Evolutionary conservation across 2,113 vertebrate species (phyloP).

Genomic region (Cynocephalus volans): DNA sequence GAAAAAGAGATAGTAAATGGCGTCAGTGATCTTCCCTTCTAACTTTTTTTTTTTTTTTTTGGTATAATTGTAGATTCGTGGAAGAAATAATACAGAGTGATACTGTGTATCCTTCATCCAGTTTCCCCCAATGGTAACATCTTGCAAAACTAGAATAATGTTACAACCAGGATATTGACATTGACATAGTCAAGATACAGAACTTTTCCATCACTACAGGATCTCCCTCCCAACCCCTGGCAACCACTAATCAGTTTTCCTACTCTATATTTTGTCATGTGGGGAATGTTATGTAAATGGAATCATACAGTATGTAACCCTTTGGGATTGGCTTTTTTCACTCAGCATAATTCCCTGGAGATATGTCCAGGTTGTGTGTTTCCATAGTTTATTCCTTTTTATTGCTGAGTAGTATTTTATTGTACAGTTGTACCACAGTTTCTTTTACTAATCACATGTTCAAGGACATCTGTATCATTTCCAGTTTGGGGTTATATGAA

Average conservation of each 20-base stretch:
- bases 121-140: background rate
- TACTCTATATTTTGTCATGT: background rate
- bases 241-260: background rate
- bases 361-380: background rate
- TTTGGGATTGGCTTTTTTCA: background rate
- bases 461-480: background rate
- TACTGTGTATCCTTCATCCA: background rate
- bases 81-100: background rate
- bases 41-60: slow-evolving; percentile 29
- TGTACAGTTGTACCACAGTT: background rate
- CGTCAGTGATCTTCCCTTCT: too few relatives aligned
- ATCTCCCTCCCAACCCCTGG: background rate
- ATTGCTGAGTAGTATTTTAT: background rate
- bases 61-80: background rate
- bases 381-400: background rate
- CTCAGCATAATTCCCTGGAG: background rate
- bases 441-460: background rate
- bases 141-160: background rate
- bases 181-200: rapidly evolving
- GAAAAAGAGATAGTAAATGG: background rate
- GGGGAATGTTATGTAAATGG: background rate
- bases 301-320: background rate
- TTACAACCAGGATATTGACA: background rate
- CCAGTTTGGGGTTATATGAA: background rate
- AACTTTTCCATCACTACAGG: rapidly evolving